Evolutionary conservation across 1,140 invertebrate species (phyloP).

Genomic region (Telenomus remus): DNA sequence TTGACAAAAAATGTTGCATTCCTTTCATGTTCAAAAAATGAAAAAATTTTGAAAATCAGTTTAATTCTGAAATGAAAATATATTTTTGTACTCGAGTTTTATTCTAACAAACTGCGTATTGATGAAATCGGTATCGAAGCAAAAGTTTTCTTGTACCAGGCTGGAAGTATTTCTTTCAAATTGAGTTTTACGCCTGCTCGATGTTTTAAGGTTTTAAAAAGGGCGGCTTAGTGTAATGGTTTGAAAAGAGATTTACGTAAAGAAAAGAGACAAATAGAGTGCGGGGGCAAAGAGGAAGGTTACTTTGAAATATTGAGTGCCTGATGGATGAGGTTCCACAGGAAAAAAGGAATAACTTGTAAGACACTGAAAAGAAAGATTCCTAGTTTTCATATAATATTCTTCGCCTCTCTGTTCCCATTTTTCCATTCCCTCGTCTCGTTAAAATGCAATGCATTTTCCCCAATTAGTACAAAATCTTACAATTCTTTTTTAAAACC

Average conservation of each 20-base stretch:
- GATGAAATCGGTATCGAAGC: conserved; percentile 56
- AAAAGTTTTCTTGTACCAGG: conserved; percentile 67
- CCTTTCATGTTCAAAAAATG: too few species aligned
- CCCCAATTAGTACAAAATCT: too few species aligned
- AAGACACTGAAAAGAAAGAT: conserved; percentile 57
- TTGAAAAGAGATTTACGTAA: conserved; percentile 54
- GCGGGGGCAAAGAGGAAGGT: conserved; percentile 48
- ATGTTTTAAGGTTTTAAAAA: conserved; percentile 74
- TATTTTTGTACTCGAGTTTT: conserved; percentile 47
- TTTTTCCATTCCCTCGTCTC: too few species aligned
- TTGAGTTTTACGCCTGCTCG: conserved; percentile 60
- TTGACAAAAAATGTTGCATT: too few species aligned
- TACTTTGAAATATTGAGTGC: conserved; percentile 74
- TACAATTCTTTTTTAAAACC: too few species aligned
- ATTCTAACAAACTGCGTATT: conserved; percentile 39
- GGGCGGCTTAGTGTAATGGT: conserved; percentile 61
- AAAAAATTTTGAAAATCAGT: too few species aligned
- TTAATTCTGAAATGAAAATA: too few species aligned
- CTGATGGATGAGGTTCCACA: conserved; percentile 73
- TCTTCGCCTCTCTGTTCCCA: conserved; percentile 22
- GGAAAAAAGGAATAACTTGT: conserved; percentile 57
- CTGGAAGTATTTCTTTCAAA: conserved; percentile 68
- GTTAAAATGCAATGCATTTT: too few species aligned
- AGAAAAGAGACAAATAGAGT: conserved; percentile 27
- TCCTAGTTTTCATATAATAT: conserved; percentile 55